These are phyloP conservation scores for Alosa sapidissima DNA, from an alignment of 2,797 vertebrate species.

Conservation along the genomic window DNA sequence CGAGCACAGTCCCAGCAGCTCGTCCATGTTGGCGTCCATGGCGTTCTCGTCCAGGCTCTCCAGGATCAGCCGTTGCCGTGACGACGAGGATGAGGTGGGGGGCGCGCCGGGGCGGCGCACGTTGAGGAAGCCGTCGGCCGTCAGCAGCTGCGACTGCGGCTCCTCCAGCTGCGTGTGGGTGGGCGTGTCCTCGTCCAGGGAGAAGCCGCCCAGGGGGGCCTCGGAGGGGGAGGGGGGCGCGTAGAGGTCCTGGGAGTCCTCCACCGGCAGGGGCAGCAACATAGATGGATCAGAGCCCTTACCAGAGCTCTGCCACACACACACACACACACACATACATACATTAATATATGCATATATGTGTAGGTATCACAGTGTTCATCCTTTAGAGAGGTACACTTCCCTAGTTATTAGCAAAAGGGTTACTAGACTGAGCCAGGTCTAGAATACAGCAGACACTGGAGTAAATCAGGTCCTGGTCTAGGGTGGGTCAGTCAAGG, in stretches of 20 bases:
- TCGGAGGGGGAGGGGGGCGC: slow-evolving; percentile 74
- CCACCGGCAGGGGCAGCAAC: slow-evolving; percentile 84
- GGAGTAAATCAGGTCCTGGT: neutral
- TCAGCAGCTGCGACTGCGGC: slow-evolving; percentile 91
- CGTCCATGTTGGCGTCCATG: slow-evolving; percentile 98
- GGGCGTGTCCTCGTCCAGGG: slow-evolving; percentile 90
- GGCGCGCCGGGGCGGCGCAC: slow-evolving; percentile 66
- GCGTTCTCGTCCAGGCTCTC: slow-evolving; percentile 96
- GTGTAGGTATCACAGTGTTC: too few relatives aligned
- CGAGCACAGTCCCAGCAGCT: slow-evolving; percentile 88
- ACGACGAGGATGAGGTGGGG: slow-evolving; percentile 81
- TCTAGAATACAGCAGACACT: neutral
- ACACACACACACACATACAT: neutral
- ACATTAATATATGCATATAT: neutral
- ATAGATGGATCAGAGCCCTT: slow-evolving; percentile 94
- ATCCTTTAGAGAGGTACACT: too few relatives aligned
- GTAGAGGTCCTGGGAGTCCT: slow-evolving; percentile 82
- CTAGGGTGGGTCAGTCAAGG: neutral
- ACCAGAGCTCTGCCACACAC: slow-evolving; percentile 84
- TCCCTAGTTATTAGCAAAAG: too few relatives aligned
- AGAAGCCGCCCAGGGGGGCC: slow-evolving; percentile 85
- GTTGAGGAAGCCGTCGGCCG: slow-evolving; percentile 88
- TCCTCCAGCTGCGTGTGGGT: slow-evolving; percentile 70
- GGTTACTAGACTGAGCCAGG: too few relatives aligned
- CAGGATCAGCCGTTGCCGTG: slow-evolving; percentile 77